Percentiles rank a stretch among this genome's conserved stretches.
phyloP scores from a whole-genome alignment of 2,888 invertebrate genomes.

The Chloromyia formosa region DNA sequence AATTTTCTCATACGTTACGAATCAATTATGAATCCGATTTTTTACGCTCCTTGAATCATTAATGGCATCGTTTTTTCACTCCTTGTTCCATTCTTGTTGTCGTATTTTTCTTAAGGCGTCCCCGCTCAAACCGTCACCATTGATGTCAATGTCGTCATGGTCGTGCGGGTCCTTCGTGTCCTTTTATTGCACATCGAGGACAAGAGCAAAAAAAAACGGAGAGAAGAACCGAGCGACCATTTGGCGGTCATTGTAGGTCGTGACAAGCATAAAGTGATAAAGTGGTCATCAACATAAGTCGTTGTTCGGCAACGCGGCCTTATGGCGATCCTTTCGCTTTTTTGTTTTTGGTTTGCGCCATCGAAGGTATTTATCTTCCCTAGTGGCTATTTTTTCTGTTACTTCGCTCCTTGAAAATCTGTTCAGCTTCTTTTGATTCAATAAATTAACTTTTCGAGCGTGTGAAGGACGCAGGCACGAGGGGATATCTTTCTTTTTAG shows the following conservation, averaged over 20 bases:
- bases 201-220: too few species aligned
- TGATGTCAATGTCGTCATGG: background rate
- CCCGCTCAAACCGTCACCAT: background rate
- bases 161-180: background rate
- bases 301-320: background rate
- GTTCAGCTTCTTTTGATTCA: conserved; percentile 19
- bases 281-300: conserved; percentile 22
- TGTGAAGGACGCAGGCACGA: too few species aligned
- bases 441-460: conserved; percentile 19
- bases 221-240: background rate
- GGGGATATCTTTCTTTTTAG: too few species aligned
- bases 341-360: background rate
- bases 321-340: too few species aligned
- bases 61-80: conserved; percentile 9
- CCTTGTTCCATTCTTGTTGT: background rate
- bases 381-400: too few species aligned
- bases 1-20: conserved; percentile 17
- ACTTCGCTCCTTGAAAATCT: conserved; percentile 4
- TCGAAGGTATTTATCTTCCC: background rate
- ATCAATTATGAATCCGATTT: conserved; percentile 38
- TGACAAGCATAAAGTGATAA: conserved; percentile 28
- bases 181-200: too few species aligned
- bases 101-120: background rate
- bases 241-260: conserved; percentile 19
- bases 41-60: conserved; percentile 35